Conservation (phyloP, 2,797 vertebrate species). For the Hypotaenidia philippensis region DNA sequence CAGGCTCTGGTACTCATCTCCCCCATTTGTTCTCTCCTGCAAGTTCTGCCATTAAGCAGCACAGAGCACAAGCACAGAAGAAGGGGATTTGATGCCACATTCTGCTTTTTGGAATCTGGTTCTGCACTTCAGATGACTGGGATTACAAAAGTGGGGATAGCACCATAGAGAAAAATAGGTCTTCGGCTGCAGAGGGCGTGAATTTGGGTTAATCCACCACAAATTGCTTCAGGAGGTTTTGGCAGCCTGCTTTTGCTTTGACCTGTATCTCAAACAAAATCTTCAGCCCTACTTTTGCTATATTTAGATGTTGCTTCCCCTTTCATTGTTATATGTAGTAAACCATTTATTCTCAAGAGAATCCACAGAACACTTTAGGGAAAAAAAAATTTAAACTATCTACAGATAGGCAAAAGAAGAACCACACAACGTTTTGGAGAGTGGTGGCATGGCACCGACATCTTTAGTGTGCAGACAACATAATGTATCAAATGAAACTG, state of each 20-base stretch:
- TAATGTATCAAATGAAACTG: neutral
- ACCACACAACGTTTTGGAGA: neutral
- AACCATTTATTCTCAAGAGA: neutral
- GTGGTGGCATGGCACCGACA: neutral
- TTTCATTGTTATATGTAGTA: neutral
- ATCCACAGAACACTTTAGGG: neutral
- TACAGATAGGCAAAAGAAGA: neutral
- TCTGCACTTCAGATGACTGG: neutral
- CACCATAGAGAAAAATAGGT: neutral
- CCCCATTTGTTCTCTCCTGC: neutral
- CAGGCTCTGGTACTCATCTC: neutral
- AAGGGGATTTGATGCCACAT: neutral
- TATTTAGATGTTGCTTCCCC: slow-evolving; percentile 18
- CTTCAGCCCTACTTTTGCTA: neutral
- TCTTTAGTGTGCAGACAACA: neutral
- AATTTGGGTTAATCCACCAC: neutral
- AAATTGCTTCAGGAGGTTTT: neutral
- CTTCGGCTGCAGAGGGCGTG: neutral
- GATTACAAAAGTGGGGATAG: neutral
- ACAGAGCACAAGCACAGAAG: neutral
- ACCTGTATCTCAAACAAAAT: neutral
- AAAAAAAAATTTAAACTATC: neutral
- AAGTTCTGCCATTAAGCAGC: neutral
- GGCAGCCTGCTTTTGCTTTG: neutral
- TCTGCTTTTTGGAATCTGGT: neutral